These are phyloP conservation scores for Patagioenas fasciata DNA, from an alignment of 2,113 vertebrate genomes.

Conservation along the genomic window DNA sequence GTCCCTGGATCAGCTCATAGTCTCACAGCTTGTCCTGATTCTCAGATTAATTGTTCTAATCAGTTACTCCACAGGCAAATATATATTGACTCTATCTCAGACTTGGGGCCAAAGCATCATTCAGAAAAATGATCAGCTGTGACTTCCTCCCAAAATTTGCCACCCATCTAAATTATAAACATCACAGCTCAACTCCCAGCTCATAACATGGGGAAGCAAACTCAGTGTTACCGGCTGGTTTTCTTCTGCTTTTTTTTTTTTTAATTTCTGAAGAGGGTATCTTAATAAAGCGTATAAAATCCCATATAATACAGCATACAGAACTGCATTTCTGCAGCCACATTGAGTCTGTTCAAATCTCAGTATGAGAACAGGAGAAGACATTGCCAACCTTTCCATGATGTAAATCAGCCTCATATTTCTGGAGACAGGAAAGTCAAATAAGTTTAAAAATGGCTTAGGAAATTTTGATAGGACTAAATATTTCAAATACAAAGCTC, in stretches of 20 bases:
- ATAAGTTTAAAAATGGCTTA: neutral
- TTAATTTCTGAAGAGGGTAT: neutral
- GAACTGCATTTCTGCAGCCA: neutral
- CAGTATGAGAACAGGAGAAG: neutral
- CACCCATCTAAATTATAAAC: neutral
- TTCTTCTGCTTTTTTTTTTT: neutral
- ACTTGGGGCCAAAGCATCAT: neutral
- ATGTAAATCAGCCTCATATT: neutral
- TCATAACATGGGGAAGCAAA: neutral
- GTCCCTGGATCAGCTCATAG: neutral
- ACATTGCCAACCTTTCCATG: neutral
- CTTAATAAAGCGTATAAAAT: neutral
- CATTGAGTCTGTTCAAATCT: neutral
- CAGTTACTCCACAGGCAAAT: slow-evolving; percentile 26
- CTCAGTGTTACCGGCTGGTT: neutral
- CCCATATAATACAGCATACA: neutral
- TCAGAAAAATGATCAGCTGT: neutral
- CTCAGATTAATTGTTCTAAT: slow-evolving; percentile 45
- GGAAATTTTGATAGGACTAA: neutral
- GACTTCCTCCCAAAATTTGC: neutral
- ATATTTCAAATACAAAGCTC: neutral
- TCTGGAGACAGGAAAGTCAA: neutral
- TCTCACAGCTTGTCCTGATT: slow-evolving; percentile 11
- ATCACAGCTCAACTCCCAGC: neutral
- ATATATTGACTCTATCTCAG: neutral